Conservation (phyloP, 2,797 vertebrate genomes). For the Crocidura indochinensis region DNA sequence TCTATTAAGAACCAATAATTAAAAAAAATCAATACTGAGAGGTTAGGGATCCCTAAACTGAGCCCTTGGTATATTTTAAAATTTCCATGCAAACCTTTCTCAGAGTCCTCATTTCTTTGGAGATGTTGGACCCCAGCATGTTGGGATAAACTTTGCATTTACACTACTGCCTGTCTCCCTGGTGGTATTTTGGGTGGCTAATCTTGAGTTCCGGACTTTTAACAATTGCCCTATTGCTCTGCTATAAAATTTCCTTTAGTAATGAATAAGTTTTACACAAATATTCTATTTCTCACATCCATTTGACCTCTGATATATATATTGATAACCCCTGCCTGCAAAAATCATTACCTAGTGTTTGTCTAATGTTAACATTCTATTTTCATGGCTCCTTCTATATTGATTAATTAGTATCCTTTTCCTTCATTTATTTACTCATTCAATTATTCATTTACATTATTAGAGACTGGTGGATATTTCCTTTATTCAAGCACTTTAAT, state of each 20-base stretch:
- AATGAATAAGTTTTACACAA: not conserved
- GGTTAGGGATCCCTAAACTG: no score
- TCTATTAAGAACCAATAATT: no score
- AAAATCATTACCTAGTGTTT: not conserved
- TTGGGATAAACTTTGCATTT: no score
- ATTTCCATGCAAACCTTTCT: no score
- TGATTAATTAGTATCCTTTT: constrained; percentile 3
- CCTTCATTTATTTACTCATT: not conserved
- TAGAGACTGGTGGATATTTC: not conserved
- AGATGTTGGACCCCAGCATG: no score
- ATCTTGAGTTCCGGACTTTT: no score
- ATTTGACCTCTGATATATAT: not conserved
- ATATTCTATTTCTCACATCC: constrained; percentile 1
- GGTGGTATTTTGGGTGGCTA: no score
- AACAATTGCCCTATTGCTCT: not conserved
- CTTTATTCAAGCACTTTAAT: not conserved
- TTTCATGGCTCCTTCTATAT: not conserved
- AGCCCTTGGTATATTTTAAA: no score
- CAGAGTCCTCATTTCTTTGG: no score
- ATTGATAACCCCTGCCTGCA: not conserved
- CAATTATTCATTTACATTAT: not conserved
- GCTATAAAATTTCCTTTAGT: not conserved
- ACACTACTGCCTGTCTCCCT: no score
- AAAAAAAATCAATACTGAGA: no score
- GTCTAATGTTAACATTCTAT: not conserved